Percentiles rank a stretch among this genome's conserved stretches.
Evolutionary conservation across 2,113 vertebrate species (phyloP).

Genomic region (Neodontobutis hainanensis): DNA sequence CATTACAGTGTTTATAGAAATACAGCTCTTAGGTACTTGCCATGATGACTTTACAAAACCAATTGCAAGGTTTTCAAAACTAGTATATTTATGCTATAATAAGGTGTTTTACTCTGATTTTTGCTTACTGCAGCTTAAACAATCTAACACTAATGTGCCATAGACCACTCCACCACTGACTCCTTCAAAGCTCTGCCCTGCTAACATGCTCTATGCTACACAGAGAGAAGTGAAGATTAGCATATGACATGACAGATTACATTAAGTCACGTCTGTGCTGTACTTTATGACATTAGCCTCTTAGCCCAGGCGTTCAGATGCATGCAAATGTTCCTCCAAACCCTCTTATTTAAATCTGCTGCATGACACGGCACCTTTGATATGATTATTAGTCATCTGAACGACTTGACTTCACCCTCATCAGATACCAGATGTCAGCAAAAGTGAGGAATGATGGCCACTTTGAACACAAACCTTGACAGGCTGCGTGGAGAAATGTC

Average conservation of each 20-base stretch:
- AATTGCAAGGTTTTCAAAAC: no score
- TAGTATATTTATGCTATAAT: no score
- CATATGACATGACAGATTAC: conserved; percentile 99
- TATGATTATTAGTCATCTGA: conserved; percentile 99
- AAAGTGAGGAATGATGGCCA: conserved; percentile 90
- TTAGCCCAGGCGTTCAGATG: conserved; percentile 92
- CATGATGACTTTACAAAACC: no score
- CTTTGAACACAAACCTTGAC: conserved; percentile 88
- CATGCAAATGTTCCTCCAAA: conserved; percentile 97
- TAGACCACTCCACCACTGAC: conserved; percentile 80
- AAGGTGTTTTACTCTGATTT: no score
- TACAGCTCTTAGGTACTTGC: no score
- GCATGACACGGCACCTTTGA: conserved; percentile 97
- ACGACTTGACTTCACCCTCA: conserved; percentile 92
- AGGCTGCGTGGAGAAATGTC: conserved; percentile 58
- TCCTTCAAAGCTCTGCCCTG: conserved; percentile 38
- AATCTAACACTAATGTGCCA: no score
- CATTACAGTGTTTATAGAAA: no score
- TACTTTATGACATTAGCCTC: conserved; percentile 99
- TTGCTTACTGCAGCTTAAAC: no score
- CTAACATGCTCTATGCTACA: conserved; percentile 24
- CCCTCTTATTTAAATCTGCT: conserved; percentile 99
- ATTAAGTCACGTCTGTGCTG: conserved; percentile 95
- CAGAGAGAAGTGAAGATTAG: conserved; percentile 94
- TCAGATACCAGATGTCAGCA: conserved; percentile 91